These are phyloP conservation scores for Festucalex cinctus DNA, from an alignment of 2,113 vertebrate species.

Conservation along the genomic window DNA sequence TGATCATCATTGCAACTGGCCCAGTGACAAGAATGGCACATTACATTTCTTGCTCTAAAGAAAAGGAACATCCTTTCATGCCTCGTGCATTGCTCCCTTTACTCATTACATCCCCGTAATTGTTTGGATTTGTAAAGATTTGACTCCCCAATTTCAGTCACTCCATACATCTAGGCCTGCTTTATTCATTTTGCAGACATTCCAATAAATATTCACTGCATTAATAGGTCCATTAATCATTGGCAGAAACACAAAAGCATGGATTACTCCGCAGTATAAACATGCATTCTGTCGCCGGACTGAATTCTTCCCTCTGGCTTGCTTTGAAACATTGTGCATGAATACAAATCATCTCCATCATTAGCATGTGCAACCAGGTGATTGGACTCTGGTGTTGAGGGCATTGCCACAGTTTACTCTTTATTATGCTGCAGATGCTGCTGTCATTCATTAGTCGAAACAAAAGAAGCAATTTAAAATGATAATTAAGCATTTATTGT, in stretches of 20 bases:
- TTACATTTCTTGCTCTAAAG: constrained; percentile 41
- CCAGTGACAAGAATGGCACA: constrained; percentile 50
- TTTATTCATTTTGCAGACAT: constrained; percentile 15
- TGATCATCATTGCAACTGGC: constrained; percentile 71
- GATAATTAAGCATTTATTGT: constrained; percentile 73
- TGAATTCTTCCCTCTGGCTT: constrained; percentile 13
- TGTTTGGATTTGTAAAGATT: constrained; percentile 41
- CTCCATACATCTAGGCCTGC: constrained; percentile 5
- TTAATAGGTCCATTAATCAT: constrained; percentile 11
- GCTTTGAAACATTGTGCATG: constrained; percentile 18
- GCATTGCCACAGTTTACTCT: constrained; percentile 53
- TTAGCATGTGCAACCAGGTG: constrained; percentile 15
- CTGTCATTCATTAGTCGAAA: constrained; percentile 47
- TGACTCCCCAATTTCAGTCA: constrained; percentile 12
- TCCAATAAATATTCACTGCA: constrained; percentile 1
- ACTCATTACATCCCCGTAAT: constrained; percentile 30
- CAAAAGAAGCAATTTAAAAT: constrained; percentile 72
- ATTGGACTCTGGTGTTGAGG: constrained; percentile 40
- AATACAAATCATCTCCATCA: constrained; percentile 23
- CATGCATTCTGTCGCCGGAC: constrained; percentile 13
- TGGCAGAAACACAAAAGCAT: constrained; percentile 14
- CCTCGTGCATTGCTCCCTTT: constrained; percentile 31
- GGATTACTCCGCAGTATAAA: constrained; percentile 14
- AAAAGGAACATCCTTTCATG: constrained; percentile 45
- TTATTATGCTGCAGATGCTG: constrained; percentile 35